Evolutionary conservation across 2,888 invertebrate genomes (phyloP).

Genomic region (Linnaemya vulpina): DNA sequence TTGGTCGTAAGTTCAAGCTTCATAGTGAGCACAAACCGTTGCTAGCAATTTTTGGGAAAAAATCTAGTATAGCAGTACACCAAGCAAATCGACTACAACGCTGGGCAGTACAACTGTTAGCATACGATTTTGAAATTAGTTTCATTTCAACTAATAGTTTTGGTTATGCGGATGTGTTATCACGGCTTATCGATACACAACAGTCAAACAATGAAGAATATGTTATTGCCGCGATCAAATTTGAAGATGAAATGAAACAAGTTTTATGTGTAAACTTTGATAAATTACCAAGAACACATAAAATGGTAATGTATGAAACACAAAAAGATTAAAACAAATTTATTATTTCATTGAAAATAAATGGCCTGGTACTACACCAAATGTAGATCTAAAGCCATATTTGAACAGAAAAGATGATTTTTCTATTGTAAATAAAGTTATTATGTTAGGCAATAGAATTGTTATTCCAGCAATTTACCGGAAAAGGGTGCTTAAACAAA

Average conservation of each 20-base stretch:
- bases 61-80: background rate
- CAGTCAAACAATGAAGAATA: constrained; percentile 32
- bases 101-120: constrained; percentile 70
- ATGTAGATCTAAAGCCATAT: constrained; percentile 47
- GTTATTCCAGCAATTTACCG: constrained; percentile 63
- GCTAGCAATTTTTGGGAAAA: constrained; percentile 69
- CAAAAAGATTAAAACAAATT: constrained; percentile 47
- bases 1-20: constrained; percentile 61
- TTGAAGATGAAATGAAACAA: constrained; percentile 48
- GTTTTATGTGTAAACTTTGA: constrained; percentile 25
- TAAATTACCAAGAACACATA: constrained; percentile 59
- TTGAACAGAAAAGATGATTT: constrained; percentile 67
- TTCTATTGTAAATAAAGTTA: constrained; percentile 57
- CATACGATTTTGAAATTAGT: constrained; percentile 73
- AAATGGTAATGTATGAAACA: constrained; percentile 63
- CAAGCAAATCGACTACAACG: constrained; percentile 52
- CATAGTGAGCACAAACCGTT: constrained; percentile 71
- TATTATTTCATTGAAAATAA: constrained; percentile 54
- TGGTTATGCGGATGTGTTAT: constrained; percentile 70
- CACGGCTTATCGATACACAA: constrained; percentile 59
- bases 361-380: constrained; percentile 47
- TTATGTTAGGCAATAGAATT: constrained; percentile 65
- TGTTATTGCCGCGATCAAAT: constrained; percentile 56
- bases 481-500: constrained; percentile 69
- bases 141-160: constrained; percentile 72